Evolutionary conservation across 1,140 invertebrate species (phyloP), one percentile per base, ranked within the genome.

Genomic region (Drosophila ironensis): DNA sequence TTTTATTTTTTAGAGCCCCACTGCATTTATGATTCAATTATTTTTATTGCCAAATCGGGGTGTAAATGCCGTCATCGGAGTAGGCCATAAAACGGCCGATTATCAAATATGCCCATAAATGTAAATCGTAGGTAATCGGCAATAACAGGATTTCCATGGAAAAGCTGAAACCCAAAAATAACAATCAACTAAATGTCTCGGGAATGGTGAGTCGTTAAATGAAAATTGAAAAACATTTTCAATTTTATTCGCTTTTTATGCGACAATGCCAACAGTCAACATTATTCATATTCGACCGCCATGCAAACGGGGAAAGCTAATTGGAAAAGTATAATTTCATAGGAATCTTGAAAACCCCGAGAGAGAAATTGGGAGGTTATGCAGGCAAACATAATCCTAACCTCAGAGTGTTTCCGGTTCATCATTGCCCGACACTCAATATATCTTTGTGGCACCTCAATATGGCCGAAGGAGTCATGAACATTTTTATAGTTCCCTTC

Each of bases 41-140:
- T 50, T 70, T 71, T 76, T 76, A 67, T 67, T 38, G 12, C 24
- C 46, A 57, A 46, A 38, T 37, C 46, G 48, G 38, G 22, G 46
- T 66, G 61, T 66, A 54, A 59, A 40, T 17, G 56, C 30, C 54
- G 61, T 46, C 68, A 35, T 40, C 66, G 35, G 57, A 70, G 77
- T 82, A 73, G 64, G 68, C 63, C 73, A 84, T 78, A 70, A 82
- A 84, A 82, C 35, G 48, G 38, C 64, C 70, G 74, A 84, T 82
- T 82, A 84, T 70, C 52, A 70, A 84, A 82, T 20, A 67, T 68
- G 45, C 25, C 53, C 53, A 71, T 76, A 76, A 76, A 82, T 71
- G 63, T 78, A 80, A 78, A 78, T 73, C 64, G 56, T 48, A 38
- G 41, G 57, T 44, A 53, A 76, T 66, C 63, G 63, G 47, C 59